These are phyloP conservation scores for Todus mexicanus DNA, from an alignment of 2,797 vertebrate species.

Conservation along the genomic window DNA sequence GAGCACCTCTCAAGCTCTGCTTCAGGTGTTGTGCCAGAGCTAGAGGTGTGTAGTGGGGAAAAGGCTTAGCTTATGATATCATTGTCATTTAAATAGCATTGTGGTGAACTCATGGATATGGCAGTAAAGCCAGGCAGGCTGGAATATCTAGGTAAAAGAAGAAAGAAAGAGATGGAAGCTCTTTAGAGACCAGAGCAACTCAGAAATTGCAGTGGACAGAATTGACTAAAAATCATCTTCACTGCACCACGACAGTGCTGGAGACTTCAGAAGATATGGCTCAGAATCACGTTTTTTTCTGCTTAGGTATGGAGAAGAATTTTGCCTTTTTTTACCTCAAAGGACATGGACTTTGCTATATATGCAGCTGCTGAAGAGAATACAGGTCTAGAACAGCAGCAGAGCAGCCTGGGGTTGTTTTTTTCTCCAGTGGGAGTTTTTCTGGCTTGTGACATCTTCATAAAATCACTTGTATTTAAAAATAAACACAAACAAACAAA, in stretches of 20 bases:
- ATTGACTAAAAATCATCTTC: neutral
- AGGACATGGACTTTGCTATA: neutral
- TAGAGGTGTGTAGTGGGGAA: neutral
- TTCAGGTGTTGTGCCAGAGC: neutral
- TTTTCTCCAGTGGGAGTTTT: neutral
- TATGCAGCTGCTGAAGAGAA: neutral
- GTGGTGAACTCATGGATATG: rapidly evolving
- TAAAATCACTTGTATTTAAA: neutral
- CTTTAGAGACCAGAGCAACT: neutral
- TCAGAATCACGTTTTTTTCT: neutral
- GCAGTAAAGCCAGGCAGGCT: neutral
- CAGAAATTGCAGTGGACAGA: neutral
- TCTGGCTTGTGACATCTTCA: neutral
- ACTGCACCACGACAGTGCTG: neutral
- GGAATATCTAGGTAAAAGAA: neutral
- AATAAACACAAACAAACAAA: neutral
- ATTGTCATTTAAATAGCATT: rapidly evolving
- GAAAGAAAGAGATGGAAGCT: neutral
- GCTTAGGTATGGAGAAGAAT: neutral
- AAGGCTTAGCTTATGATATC: neutral
- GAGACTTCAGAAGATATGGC: neutral
- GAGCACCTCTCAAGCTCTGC: neutral
- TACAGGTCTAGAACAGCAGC: neutral
- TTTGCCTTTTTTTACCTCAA: neutral
- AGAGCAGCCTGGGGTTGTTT: neutral